These are phyloP conservation scores for Mustelus asterias DNA, from an alignment of 2,113 vertebrate genomes.

Conservation along the genomic window DNA sequence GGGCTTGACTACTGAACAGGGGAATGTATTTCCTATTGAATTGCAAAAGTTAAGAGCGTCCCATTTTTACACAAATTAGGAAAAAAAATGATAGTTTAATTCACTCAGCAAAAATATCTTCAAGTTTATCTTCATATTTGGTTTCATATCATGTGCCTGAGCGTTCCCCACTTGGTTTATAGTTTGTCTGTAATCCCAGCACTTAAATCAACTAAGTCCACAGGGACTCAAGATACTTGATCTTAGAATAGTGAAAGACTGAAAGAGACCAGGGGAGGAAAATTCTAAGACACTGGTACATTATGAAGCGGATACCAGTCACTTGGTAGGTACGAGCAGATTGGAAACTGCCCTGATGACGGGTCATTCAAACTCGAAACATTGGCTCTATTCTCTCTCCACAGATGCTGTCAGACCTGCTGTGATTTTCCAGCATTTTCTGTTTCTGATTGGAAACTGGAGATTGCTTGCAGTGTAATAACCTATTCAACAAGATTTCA, in stretches of 20 bases:
- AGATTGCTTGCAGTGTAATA: no score
- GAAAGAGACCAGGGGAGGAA: not conserved
- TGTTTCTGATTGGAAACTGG: no score
- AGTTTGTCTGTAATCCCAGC: not conserved
- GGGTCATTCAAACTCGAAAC: no score
- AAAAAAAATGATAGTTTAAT: not conserved
- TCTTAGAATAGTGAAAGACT: no score
- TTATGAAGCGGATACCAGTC: not conserved
- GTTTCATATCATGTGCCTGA: not conserved
- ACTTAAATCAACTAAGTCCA: not conserved
- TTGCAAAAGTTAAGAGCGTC: not conserved
- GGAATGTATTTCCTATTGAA: not conserved
- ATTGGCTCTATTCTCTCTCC: no score
- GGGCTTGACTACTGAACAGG: not conserved
- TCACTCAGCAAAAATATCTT: not conserved
- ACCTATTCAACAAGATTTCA: not conserved
- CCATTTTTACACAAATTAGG: not conserved
- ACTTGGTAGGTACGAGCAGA: not conserved
- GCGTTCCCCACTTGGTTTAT: not conserved
- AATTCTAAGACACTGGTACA: not conserved
- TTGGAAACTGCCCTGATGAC: not conserved
- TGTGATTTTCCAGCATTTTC: no score
- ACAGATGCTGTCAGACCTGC: no score
- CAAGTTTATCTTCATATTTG: not conserved
- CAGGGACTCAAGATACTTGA: no score